These are phyloP conservation scores for Mizuhopecten yessoensis DNA, from an alignment of 1,140 invertebrate species.

Conservation along the genomic window DNA sequence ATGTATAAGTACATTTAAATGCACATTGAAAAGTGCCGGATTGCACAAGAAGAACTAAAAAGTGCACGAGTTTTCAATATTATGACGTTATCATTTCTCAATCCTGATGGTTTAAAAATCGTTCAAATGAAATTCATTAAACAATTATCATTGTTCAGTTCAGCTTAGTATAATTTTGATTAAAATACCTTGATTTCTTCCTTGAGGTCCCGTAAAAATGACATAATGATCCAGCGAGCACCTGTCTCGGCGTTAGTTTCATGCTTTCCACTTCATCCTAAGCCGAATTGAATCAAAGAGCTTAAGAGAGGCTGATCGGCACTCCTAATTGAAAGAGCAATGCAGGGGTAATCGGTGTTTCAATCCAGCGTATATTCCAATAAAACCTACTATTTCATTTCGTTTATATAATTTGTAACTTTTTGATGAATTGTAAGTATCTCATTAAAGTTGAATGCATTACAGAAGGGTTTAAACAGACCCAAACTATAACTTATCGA, in stretches of 20 bases:
- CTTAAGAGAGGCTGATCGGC: neutral
- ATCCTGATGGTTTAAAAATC: too few species aligned
- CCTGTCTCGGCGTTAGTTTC: neutral
- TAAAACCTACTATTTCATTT: neutral
- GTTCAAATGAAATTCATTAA: too few species aligned
- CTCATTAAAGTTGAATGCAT: neutral
- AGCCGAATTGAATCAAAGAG: neutral
- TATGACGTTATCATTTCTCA: too few species aligned
- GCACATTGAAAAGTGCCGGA: too few species aligned
- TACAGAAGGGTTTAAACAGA: neutral
- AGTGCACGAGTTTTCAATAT: too few species aligned
- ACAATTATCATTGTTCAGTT: too few species aligned
- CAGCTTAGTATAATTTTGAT: neutral
- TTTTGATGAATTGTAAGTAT: neutral
- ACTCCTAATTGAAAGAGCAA: neutral
- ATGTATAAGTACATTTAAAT: too few species aligned
- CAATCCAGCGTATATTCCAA: neutral
- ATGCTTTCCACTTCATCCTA: neutral
- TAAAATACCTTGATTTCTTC: slow-evolving; percentile 37
- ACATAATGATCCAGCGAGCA: slow-evolving; percentile 10
- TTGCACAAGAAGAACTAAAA: too few species aligned
- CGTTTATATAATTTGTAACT: neutral
- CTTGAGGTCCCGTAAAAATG: neutral
- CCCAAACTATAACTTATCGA: neutral
- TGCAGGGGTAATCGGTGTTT: neutral